phyloP scores from a whole-genome alignment of 2,797 vertebrate genomes.

The Otolemur crassicaudatus region DNA sequence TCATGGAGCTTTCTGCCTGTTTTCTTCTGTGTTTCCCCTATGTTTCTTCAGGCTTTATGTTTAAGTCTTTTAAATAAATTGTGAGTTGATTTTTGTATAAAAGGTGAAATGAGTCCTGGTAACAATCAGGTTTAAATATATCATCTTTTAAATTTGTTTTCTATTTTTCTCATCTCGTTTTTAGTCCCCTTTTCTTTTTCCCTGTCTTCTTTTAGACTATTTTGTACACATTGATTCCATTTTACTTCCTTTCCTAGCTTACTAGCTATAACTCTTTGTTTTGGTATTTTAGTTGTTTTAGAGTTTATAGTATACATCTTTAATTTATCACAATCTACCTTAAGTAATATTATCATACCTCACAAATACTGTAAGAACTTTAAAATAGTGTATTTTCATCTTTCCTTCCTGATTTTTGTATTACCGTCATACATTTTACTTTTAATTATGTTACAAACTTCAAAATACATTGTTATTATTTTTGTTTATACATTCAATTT shows the following conservation, averaged over 20 bases:
- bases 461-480: background rate
- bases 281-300: constrained; percentile 15
- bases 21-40: background rate
- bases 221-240: background rate
- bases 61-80: background rate
- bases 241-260: background rate
- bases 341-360: background rate
- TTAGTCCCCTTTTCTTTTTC: background rate
- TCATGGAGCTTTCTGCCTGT: background rate
- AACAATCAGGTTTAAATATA: constrained; percentile 22
- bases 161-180: constrained; percentile 1
- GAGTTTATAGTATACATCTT: background rate
- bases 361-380: background rate
- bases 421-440: constrained; percentile 3
- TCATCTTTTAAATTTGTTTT: constrained; percentile 1
- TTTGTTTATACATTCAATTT: constrained; percentile 23
- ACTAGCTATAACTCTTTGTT: background rate
- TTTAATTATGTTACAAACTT: constrained; percentile 4
- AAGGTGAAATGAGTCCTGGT: background rate
- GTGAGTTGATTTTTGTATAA: background rate
- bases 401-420: background rate
- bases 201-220: background rate
- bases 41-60: background rate
- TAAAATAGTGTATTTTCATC: constrained; percentile 31
- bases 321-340: background rate